Conservation (phyloP, 2,888 invertebrate genomes). For the Salticus scenicus region DNA sequence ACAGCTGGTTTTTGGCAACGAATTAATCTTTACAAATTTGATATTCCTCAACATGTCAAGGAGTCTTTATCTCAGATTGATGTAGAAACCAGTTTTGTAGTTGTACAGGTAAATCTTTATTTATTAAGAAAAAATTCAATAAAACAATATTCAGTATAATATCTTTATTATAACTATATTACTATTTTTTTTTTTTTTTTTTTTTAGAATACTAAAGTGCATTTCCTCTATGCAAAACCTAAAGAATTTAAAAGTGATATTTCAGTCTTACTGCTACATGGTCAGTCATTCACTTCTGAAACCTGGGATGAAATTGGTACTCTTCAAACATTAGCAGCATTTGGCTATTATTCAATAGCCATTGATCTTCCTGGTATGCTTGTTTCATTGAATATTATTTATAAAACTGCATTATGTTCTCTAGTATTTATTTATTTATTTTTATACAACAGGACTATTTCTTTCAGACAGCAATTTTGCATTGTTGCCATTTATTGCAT, state of each 20-base stretch:
- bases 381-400: too few species aligned
- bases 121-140: not conserved
- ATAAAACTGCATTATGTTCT: too few species aligned
- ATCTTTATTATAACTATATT: not conserved
- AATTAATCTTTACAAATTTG: conserved; percentile 21
- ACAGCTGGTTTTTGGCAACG: conserved; percentile 37
- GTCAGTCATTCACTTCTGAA: conserved; percentile 76
- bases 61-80: not conserved
- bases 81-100: conserved; percentile 27
- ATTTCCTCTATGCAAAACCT: conserved; percentile 41
- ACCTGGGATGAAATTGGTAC: conserved; percentile 77
- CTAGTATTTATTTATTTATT: too few species aligned
- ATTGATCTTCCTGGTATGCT: conserved; percentile 76
- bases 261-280: conserved; percentile 77
- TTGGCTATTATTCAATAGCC: conserved; percentile 77
- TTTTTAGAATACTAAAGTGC: conserved; percentile 46
- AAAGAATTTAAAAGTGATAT: conserved; percentile 15
- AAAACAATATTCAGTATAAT: not conserved
- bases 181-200: not conserved
- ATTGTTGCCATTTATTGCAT: too few species aligned
- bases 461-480: too few species aligned
- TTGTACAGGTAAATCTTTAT: conserved; percentile 22
- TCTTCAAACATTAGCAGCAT: conserved; percentile 75
- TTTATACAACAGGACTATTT: too few species aligned
- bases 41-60: conserved; percentile 27